Evolutionary conservation across 1,140 invertebrate genomes (phyloP).

Genomic region (Dufourea novaeangliae): DNA sequence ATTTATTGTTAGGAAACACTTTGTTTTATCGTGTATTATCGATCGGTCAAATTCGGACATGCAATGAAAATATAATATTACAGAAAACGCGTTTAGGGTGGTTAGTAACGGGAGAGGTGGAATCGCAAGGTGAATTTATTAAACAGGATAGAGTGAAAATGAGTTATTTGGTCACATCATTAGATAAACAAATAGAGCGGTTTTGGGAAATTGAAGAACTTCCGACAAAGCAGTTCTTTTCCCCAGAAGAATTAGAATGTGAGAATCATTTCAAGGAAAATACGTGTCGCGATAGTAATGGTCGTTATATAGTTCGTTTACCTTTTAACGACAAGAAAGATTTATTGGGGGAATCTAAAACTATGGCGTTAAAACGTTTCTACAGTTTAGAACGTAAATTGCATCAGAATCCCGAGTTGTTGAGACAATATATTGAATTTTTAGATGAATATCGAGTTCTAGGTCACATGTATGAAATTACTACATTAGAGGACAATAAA

Average conservation of each 20-base stretch:
- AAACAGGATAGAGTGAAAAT: not conserved
- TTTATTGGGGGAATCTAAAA: not conserved
- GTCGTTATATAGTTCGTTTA: not conserved
- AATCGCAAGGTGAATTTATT: not conserved
- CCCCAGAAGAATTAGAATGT: not conserved
- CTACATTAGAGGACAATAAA: not conserved
- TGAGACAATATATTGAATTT: not conserved
- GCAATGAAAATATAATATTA: not conserved
- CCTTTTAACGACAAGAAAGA: not conserved
- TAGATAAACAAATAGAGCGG: not conserved
- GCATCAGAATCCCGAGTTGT: not conserved
- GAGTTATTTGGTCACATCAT: not conserved
- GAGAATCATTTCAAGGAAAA: not conserved
- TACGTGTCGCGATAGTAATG: not conserved
- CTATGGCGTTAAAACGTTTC: not conserved
- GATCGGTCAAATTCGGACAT: not conserved
- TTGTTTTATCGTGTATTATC: not conserved
- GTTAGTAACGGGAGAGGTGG: not conserved
- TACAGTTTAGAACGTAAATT: not conserved
- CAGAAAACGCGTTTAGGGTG: not conserved
- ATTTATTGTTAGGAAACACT: not conserved
- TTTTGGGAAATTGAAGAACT: not conserved
- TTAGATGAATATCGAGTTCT: not conserved
- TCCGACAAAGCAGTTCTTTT: not conserved
- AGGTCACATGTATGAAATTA: not conserved